phyloP scores from a whole-genome alignment of 2,888 invertebrate species.

The Apomyelois bistriatella region DNA sequence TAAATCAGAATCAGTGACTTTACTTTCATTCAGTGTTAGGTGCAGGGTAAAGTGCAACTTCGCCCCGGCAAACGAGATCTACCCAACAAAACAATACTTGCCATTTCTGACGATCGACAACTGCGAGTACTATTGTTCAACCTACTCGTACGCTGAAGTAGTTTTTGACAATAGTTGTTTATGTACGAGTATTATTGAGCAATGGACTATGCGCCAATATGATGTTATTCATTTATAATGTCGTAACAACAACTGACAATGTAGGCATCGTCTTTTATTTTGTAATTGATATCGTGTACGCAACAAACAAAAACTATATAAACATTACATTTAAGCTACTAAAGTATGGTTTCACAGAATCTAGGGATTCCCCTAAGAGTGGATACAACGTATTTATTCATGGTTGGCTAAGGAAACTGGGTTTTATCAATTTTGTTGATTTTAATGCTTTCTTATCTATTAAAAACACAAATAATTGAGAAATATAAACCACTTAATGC shows the following conservation, averaged over 20 bases:
- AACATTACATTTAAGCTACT: conserved; percentile 26
- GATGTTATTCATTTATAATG: conserved; percentile 17
- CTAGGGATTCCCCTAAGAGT: neutral
- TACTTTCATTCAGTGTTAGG: conserved; percentile 20
- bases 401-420: too few species aligned
- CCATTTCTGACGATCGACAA: conserved; percentile 41
- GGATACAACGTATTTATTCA: too few species aligned
- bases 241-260: conserved; percentile 15
- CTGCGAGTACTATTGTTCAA: conserved; percentile 32
- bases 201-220: conserved; percentile 22
- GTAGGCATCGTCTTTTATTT: neutral
- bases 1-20: conserved; percentile 20
- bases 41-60: conserved; percentile 19
- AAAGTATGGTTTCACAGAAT: conserved; percentile 31
- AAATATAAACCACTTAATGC: too few species aligned
- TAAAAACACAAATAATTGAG: too few species aligned
- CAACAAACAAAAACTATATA: neutral
- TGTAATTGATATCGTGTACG: neutral
- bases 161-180: conserved; percentile 24
- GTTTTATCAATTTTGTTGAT: too few species aligned
- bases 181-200: conserved; percentile 20
- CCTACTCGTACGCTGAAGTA: conserved; percentile 35
- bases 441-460: too few species aligned
- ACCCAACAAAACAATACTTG: conserved; percentile 33
- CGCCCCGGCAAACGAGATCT: conserved; percentile 20